Evolutionary conservation across 2,113 vertebrate genomes (phyloP).

Genomic region (Herpetotheres cachinnans): DNA sequence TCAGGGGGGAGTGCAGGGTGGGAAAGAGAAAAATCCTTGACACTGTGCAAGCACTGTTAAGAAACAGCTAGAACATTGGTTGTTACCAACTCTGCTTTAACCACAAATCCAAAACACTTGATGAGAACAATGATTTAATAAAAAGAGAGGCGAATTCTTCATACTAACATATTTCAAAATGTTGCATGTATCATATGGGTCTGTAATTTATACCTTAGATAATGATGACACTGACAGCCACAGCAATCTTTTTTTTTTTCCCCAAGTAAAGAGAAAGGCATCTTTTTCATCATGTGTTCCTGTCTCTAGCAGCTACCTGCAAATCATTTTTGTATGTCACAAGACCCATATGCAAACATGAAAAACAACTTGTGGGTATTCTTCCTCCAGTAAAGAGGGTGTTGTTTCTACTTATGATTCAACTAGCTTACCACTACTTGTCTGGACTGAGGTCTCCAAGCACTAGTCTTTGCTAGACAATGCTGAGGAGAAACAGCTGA

Average conservation of each 20-base stretch:
- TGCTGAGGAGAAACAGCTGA: not conserved
- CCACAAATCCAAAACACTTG: not conserved
- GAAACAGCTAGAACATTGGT: not conserved
- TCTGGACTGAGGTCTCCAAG: not conserved
- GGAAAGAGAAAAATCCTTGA: not conserved
- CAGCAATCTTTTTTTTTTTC: not conserved
- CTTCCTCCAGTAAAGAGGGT: not conserved
- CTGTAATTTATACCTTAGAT: not conserved
- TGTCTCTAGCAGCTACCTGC: not conserved
- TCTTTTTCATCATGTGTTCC: not conserved
- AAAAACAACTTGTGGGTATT: not conserved
- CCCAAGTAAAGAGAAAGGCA: not conserved
- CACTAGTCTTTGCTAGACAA: not conserved
- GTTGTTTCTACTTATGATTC: not conserved
- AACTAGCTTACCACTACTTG: not conserved
- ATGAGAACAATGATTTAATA: not conserved
- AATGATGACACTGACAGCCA: not conserved
- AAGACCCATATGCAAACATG: not conserved
- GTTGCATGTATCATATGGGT: not conserved
- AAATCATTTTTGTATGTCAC: not conserved
- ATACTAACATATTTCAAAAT: not conserved
- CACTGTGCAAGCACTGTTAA: not conserved
- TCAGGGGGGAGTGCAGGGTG: not conserved
- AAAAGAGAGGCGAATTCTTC: not conserved
- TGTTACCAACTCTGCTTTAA: not conserved